These are phyloP conservation scores for Punctoribates punctum DNA, from an alignment of 2,888 invertebrate species.

Conservation along the genomic window DNA sequence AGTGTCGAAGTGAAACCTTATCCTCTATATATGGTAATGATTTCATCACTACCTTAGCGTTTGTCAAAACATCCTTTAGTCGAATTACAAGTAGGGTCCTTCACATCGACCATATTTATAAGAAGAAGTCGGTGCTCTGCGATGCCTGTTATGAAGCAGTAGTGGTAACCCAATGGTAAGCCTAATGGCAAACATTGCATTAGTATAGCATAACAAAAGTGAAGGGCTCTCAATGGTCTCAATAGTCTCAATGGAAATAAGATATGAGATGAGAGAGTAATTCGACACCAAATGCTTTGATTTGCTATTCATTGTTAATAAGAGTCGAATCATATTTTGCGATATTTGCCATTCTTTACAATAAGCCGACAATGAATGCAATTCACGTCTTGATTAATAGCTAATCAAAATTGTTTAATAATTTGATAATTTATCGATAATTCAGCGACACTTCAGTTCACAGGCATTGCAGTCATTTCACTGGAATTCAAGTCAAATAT, in stretches of 20 bases:
- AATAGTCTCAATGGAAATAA: background rate
- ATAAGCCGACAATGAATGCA: background rate
- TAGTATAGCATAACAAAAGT: conserved; percentile 26
- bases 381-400: conserved; percentile 6
- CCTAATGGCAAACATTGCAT: conserved; percentile 28
- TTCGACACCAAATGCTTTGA: conserved; percentile 19
- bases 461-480: background rate
- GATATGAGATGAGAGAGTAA: conserved; percentile 11
- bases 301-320: background rate
- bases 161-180: background rate
- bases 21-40: conserved; percentile 16
- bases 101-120: conserved; percentile 4
- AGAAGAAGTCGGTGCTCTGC: conserved; percentile 20
- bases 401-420: conserved; percentile 23
- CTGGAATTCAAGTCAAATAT: background rate
- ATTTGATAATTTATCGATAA: conserved; percentile 33
- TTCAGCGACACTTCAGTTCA: conserved; percentile 9
- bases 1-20: conserved; percentile 5
- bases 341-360: background rate
- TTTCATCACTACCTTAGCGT: conserved; percentile 35
- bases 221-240: background rate
- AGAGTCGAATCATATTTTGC: background rate
- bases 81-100: conserved; percentile 32
- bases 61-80: conserved; percentile 35
- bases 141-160: background rate